A percentile compares a stretch with the other conserved stretches of the same genome.
Conservation (phyloP, 1,140 invertebrate species). For the Tetragonula clypearis region DNA sequence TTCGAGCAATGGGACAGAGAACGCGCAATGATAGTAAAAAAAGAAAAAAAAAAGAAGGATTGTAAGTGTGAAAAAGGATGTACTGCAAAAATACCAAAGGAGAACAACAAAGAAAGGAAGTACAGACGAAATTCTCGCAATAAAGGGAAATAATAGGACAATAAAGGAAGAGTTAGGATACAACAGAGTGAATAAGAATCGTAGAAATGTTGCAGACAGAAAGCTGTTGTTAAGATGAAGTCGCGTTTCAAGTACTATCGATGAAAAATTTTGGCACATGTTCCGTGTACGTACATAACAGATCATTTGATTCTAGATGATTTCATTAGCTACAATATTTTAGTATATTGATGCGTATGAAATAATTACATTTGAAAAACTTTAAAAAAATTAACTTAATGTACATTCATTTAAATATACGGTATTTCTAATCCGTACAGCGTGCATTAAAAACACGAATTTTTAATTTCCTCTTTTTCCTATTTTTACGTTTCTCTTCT, state of each 20-base stretch:
- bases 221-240: background rate
- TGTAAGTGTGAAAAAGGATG: background rate
- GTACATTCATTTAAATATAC: too few relatives aligned
- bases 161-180: background rate
- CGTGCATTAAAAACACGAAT: too few relatives aligned
- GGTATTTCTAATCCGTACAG: too few relatives aligned
- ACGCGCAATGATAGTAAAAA: background rate
- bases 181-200: background rate
- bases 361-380: too few relatives aligned
- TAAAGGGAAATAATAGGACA: background rate
- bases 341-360: too few relatives aligned
- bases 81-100: background rate
- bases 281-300: too few relatives aligned
- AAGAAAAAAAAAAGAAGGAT: background rate
- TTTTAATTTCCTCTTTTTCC: too few relatives aligned
- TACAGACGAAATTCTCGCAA: background rate
- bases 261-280: too few relatives aligned
- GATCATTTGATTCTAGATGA: too few relatives aligned
- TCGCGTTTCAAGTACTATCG: background rate
- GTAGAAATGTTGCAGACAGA: background rate
- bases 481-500: too few relatives aligned
- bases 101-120: background rate
- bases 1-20: background rate
- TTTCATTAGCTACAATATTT: too few relatives aligned
- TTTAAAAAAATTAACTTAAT: too few relatives aligned